These are phyloP conservation scores for Pampusana beccarii DNA, from an alignment of 2,113 vertebrate species.

Conservation along the genomic window DNA sequence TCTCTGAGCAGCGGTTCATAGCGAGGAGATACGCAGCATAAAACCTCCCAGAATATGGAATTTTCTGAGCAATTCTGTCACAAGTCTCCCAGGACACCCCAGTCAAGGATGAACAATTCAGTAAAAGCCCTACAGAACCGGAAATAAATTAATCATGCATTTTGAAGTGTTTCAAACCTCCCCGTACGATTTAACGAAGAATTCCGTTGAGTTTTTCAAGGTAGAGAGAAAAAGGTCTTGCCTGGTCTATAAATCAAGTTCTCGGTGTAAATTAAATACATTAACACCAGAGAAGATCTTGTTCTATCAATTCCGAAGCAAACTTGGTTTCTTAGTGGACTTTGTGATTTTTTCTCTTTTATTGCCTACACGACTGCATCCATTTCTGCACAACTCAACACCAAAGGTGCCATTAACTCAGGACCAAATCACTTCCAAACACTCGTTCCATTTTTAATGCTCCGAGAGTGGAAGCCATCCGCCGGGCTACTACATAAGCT, in stretches of 20 bases:
- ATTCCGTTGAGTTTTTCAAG: constrained; percentile 34
- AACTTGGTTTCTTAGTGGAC: neutral
- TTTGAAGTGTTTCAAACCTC: constrained; percentile 48
- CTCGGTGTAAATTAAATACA: neutral
- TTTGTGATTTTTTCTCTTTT: neutral
- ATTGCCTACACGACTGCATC: neutral
- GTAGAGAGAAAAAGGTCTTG: neutral
- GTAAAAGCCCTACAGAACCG: constrained; percentile 48
- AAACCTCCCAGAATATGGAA: constrained; percentile 36
- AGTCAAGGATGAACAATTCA: constrained; percentile 57
- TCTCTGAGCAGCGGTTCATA: constrained; percentile 1
- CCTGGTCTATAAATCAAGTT: neutral
- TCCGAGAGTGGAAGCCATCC: neutral
- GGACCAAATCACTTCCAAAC: neutral
- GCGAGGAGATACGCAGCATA: constrained; percentile 20
- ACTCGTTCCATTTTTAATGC: neutral
- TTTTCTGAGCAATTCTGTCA: constrained; percentile 46
- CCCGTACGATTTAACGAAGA: constrained; percentile 45
- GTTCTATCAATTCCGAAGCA: neutral
- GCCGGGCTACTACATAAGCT: neutral
- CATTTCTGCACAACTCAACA: neutral
- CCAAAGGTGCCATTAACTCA: neutral
- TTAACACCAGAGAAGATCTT: neutral
- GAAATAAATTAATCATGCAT: constrained; percentile 58
- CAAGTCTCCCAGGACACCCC: constrained; percentile 50